A percentile compares a stretch with the other conserved stretches of the same genome.
phyloP scores from a whole-genome alignment of 2,113 vertebrate genomes.

The pig (Sus scrofa) region T2T-Sscrofa CM000826.6:135062001-135062500 shows the following conservation, averaged over 20 bases:
- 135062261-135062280: constrained; percentile 41
- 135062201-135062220: constrained; percentile 30
- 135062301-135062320: constrained; percentile 47
- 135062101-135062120: too few species aligned
- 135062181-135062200: neutral
- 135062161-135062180: neutral
- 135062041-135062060: too few species aligned
- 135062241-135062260: constrained; percentile 37
- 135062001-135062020: too few species aligned
- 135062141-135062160: neutral
- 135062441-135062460: neutral
- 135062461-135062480: neutral
- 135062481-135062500: neutral
- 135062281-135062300: constrained; percentile 25
- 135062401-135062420: constrained; percentile 34
- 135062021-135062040: too few species aligned
- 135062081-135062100: too few species aligned
- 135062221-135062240: constrained; percentile 8
- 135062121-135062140: neutral
- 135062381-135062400: constrained; percentile 3
- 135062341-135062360: constrained; percentile 29
- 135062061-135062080: too few species aligned
- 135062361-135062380: constrained; percentile 36
- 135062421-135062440: neutral
- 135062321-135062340: constrained; percentile 29